phyloP scores from a whole-genome alignment of 2,797 vertebrate genomes.

The Eremophila alpestris region DNA sequence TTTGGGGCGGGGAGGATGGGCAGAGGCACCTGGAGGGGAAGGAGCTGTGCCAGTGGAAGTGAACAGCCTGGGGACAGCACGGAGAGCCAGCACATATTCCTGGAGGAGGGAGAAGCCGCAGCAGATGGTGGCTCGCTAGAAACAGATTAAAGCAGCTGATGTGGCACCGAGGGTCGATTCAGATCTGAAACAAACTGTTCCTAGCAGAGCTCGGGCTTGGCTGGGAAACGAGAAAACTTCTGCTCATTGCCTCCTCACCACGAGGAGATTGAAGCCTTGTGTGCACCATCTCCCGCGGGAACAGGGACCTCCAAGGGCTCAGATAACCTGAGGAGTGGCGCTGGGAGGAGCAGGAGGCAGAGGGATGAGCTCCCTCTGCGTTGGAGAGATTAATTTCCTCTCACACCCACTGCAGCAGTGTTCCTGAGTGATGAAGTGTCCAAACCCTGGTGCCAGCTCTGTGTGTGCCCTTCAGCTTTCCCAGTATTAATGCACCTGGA shows the following conservation, averaged over 20 bases:
- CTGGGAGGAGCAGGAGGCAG: neutral
- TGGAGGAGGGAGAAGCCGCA: neutral
- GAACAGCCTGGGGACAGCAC: neutral
- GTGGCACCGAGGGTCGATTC: neutral
- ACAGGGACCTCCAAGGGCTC: neutral
- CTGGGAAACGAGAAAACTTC: neutral
- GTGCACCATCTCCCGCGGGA: neutral
- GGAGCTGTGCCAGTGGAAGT: neutral
- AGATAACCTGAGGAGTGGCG: neutral
- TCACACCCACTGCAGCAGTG: neutral
- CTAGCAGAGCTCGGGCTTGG: neutral
- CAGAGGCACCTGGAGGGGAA: neutral
- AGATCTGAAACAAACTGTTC: neutral
- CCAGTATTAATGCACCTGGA: fast-evolving
- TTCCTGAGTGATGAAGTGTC: neutral
- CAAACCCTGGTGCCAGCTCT: neutral
- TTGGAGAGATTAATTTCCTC: neutral
- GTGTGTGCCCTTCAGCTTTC: neutral
- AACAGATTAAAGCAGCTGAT: neutral
- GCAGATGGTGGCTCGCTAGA: slow-evolving; percentile 6
- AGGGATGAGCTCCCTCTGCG: neutral
- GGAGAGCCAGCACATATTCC: neutral
- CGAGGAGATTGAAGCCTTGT: neutral
- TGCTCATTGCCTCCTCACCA: neutral
- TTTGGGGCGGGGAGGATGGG: neutral